phyloP scores from a whole-genome alignment of 2,113 vertebrate species.

The Pionites leucogaster region DNA sequence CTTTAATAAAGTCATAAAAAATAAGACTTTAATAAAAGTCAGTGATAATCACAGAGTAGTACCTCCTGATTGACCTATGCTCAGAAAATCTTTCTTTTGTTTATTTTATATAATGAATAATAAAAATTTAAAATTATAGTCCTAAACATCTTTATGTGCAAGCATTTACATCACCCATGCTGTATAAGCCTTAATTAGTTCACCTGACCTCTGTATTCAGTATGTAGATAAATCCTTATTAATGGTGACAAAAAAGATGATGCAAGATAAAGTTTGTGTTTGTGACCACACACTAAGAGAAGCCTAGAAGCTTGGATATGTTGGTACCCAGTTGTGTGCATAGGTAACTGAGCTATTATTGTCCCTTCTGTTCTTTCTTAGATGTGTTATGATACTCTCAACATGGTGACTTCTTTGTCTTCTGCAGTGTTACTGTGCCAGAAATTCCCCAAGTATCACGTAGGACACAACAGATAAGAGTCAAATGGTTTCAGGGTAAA shows the following conservation, averaged over 20 bases:
- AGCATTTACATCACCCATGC: background rate
- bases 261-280: background rate
- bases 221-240: constrained; percentile 6
- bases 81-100: background rate
- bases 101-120: background rate
- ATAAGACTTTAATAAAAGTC: background rate
- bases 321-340: background rate
- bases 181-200: constrained; percentile 19
- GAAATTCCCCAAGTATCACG: background rate
- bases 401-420: background rate
- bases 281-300: background rate
- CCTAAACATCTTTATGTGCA: background rate
- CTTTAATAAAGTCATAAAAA: background rate
- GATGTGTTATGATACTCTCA: rapidly evolving
- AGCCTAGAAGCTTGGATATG: background rate
- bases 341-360: background rate
- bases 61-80: background rate
- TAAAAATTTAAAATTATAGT: background rate
- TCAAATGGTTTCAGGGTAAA: background rate
- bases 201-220: background rate
- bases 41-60: background rate
- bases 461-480: background rate
- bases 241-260: background rate
- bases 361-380: background rate
- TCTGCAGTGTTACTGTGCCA: background rate